Base-by-base conservation (phyloP, 2,113 vertebrate genomes). In the Bombycilla garrulus region DNA sequence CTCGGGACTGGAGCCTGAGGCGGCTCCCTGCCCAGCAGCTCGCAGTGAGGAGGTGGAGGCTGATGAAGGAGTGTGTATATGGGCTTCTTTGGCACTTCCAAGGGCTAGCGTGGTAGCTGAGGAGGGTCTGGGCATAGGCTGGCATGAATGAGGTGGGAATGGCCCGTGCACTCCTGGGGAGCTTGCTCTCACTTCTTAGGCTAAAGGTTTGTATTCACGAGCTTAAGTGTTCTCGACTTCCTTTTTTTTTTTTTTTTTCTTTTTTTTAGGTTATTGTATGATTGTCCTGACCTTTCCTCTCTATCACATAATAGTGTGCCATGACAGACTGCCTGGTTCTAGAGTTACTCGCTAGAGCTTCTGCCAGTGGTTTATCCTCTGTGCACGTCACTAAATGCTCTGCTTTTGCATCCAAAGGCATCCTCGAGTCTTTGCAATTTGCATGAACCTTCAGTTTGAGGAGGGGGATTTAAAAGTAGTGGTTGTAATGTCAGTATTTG, bases 31-130 rank as follows among this genome's bases (percentile, higher is more conserved):
- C 36, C 35, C 57, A 67, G 70, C 14, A 28, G 47, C 23, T 50
- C 14, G 1, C 9, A 5, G 28, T 3, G 25, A 67, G 28, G 19
- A 74, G 22, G 6, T 45, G 84, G 45, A 48, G 51, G 69, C 42
- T n/a, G 40, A 3, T 5, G 6, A 18, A 5, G 14, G 33, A 45
- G 42, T 8, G 11, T 3, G 1, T 31, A 2, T 40, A 2, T 40
- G 17, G 38, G 38, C 38, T 38, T 38, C 38, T 38, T 38, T 38
- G 38, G 38, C 38, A 38, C 38, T 38, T 38, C 38, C 38, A 10
- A 38, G 38, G 38, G 38, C 38, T 38, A 9, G 38, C 9, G 38
- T 38, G 38, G 38, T 38, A 38, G 38, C 38, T 83, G 58, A 22
- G 38, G 35, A 47, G 29, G 15, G 20, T 24, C 22, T 69, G 60